A percentile compares a stretch with the other conserved stretches of the same genome.
phyloP scores from a whole-genome alignment of 2,888 invertebrate species.

The Abscondita cerata region DNA sequence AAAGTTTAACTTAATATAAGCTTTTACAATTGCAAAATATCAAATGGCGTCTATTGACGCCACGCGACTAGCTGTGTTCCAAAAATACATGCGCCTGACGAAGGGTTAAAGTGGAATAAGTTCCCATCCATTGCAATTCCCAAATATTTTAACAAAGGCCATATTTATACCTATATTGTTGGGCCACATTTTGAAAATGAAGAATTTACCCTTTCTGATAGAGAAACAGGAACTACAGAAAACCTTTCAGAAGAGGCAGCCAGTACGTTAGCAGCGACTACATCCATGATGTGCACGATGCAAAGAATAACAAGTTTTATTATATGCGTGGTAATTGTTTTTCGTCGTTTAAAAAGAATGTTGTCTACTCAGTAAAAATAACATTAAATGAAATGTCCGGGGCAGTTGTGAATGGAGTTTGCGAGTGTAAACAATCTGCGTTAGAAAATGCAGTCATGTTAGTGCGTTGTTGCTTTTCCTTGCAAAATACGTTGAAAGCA shows the following conservation, averaged over 20 bases:
- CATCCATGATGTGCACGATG: neutral
- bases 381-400: conserved; percentile 1
- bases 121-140: no score
- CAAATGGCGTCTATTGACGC: no score
- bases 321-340: neutral
- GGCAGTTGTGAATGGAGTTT: neutral
- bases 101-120: no score
- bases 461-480: conserved; percentile 6
- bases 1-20: no score
- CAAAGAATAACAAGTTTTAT: neutral
- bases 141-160: no score
- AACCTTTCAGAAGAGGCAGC: neutral
- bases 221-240: no score
- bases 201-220: no score
- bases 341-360: neutral
- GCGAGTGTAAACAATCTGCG: conserved; percentile 10
- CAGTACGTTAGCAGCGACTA: conserved; percentile 6
- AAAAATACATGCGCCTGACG: no score
- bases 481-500: neutral
- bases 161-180: no score
- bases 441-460: conserved; percentile 14
- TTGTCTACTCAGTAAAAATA: neutral
- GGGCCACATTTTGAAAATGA: no score
- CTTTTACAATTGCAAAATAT: no score
- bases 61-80: no score